Evolutionary conservation across 2,113 vertebrate genomes (phyloP).

Genomic region (Anolis sagrei): DNA sequence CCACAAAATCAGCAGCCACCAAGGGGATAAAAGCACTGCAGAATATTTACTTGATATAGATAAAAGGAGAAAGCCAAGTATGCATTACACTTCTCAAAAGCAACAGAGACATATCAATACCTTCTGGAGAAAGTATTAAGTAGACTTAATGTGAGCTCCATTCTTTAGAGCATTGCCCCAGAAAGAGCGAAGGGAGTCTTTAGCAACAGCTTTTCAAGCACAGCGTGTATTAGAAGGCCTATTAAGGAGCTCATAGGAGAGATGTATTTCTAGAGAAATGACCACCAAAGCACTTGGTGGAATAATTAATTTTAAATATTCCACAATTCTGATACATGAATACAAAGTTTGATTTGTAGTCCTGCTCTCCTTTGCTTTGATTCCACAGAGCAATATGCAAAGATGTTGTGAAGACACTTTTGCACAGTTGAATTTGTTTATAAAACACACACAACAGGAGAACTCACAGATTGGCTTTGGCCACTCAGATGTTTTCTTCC

Average conservation of each 20-base stretch:
- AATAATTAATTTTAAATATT: background rate
- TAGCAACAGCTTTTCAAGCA: background rate
- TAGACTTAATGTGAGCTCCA: background rate
- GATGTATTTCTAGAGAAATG: background rate
- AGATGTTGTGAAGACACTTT: background rate
- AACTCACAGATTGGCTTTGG: background rate
- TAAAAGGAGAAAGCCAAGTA: background rate
- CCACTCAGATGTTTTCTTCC: no score
- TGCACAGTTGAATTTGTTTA: conserved; percentile 7
- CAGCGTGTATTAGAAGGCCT: background rate
- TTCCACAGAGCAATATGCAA: no score
- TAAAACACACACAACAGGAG: background rate
- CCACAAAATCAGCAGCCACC: background rate
- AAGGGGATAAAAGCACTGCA: background rate
- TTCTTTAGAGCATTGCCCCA: background rate
- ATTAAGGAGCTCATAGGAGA: background rate
- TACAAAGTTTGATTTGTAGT: background rate
- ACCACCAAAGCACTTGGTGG: background rate
- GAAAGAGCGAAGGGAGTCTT: background rate
- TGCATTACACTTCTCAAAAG: background rate
- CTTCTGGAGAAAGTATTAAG: background rate
- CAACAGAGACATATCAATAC: background rate
- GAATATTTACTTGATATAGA: background rate
- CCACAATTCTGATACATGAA: background rate
- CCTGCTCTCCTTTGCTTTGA: background rate